These are phyloP conservation scores for Helogale parvula DNA, from an alignment of 2,113 vertebrate species.

Conservation along the genomic window DNA sequence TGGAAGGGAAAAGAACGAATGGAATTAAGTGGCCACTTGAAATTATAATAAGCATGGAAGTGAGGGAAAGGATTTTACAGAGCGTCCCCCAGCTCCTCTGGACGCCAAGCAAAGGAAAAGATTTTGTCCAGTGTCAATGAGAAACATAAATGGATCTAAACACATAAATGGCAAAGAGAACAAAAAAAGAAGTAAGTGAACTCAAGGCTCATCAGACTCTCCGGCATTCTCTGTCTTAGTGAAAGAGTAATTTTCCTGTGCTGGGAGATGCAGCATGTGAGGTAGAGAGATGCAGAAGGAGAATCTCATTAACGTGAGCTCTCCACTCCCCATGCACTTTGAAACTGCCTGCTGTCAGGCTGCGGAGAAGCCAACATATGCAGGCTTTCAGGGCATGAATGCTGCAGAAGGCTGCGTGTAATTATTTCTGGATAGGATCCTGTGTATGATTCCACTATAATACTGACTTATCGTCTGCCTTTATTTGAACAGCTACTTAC, in stretches of 20 bases:
- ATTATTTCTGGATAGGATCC: constrained; percentile 71
- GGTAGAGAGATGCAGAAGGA: constrained; percentile 63
- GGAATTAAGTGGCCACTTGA: constrained; percentile 22
- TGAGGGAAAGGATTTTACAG: not conserved
- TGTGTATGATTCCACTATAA: constrained; percentile 42
- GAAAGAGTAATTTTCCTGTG: constrained; percentile 11
- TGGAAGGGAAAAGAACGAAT: constrained; percentile 30
- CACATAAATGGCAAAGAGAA: not conserved
- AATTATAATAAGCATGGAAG: not conserved
- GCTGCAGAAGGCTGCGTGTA: constrained; percentile 61
- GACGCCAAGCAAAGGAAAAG: constrained; percentile 46
- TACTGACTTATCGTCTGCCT: constrained; percentile 47
- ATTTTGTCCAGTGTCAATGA: not conserved
- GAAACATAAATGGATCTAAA: constrained; percentile 41
- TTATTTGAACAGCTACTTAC: constrained; percentile 62
- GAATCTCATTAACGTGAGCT: constrained; percentile 72
- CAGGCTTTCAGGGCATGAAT: constrained; percentile 52
- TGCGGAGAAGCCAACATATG: constrained; percentile 70
- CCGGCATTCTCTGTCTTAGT: not conserved
- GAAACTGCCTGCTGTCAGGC: constrained; percentile 77
- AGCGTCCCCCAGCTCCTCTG: not conserved
- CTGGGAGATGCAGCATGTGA: constrained; percentile 43
- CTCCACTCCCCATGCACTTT: constrained; percentile 69
- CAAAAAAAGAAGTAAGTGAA: not conserved
- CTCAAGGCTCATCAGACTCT: not conserved